Evolutionary conservation across 2,888 invertebrate species (phyloP).

Genomic region (Halictus ligatus): DNA sequence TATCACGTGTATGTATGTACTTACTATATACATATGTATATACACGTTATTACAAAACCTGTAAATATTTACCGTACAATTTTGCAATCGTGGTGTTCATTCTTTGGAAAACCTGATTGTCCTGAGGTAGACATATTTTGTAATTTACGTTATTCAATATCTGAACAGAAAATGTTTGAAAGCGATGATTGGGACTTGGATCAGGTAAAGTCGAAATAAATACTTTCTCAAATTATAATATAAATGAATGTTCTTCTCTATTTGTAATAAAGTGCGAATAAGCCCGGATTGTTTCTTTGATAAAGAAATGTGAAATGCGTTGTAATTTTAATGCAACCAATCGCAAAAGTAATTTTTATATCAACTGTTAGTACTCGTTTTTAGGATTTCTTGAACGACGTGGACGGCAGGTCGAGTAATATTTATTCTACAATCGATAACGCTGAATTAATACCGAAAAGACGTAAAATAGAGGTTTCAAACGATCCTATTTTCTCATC

Average conservation of each 20-base stretch:
- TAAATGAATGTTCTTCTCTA: background rate
- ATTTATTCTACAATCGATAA: conserved; percentile 39
- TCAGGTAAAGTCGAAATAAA: conserved; percentile 24
- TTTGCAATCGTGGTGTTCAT: background rate
- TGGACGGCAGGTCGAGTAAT: conserved; percentile 62
- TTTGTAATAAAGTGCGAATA: background rate
- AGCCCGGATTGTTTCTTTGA: background rate
- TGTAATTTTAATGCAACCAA: background rate
- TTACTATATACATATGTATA: background rate
- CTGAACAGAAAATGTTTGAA: conserved; percentile 60
- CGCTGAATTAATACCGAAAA: conserved; percentile 52
- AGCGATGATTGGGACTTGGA: conserved; percentile 76
- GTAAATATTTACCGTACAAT: background rate
- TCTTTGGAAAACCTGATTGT: background rate
- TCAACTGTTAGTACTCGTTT: conserved; percentile 31
- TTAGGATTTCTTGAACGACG: conserved; percentile 75
- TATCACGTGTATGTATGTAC: background rate
- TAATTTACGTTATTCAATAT: background rate
- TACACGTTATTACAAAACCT: background rate
- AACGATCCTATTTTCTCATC: background rate
- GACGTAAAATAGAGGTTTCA: conserved; percentile 37
- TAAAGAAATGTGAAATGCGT: background rate
- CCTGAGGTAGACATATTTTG: background rate
- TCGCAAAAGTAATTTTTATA: background rate
- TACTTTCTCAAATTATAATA: background rate